These are phyloP conservation scores for Hyperoplus lanceolatus DNA, from an alignment of 2,797 vertebrate genomes.

Conservation along the genomic window DNA sequence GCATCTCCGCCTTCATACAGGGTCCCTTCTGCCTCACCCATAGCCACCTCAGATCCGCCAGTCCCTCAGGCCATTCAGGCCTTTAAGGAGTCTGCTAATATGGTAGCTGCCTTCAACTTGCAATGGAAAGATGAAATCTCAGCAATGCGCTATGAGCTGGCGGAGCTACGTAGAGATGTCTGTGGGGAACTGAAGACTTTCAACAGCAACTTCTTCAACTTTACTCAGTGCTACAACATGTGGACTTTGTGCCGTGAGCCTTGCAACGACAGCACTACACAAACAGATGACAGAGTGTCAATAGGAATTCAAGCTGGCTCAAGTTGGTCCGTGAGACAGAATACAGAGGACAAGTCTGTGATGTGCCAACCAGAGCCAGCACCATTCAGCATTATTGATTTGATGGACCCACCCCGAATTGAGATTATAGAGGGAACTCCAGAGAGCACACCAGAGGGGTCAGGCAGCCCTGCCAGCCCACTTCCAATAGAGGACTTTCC, in stretches of 20 bases:
- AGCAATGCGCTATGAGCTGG: constrained; percentile 89
- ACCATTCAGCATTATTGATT: constrained; percentile 86
- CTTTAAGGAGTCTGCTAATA: constrained; percentile 89
- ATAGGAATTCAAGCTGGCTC: constrained; percentile 87
- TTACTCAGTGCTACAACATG: constrained; percentile 90
- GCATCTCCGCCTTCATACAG: constrained; percentile 85
- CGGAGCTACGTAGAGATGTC: constrained; percentile 87
- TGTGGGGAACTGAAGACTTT: constrained; percentile 89
- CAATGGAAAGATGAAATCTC: constrained; percentile 91
- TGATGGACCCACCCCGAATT: constrained; percentile 86
- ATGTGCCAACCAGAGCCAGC: constrained; percentile 89
- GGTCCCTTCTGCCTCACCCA: constrained; percentile 75
- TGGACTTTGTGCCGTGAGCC: constrained; percentile 88
- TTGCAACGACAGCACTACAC: constrained; percentile 82
- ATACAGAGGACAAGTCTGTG: constrained; percentile 87
- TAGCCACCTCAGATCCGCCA: constrained; percentile 79
- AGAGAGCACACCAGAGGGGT: constrained; percentile 84
- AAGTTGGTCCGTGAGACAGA: constrained; percentile 84
- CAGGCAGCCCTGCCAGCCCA: constrained; percentile 86
- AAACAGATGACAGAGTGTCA: constrained; percentile 85
- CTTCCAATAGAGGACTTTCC: constrained; percentile 85
- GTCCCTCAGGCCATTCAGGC: constrained; percentile 89
- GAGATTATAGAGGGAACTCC: constrained; percentile 86
- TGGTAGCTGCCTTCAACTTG: constrained; percentile 89
- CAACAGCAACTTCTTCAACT: constrained; percentile 91